Percentiles rank a stretch among this genome's conserved stretches.
phyloP scores from a whole-genome alignment of 2,113 vertebrate species.

The Daubentonia madagascariensis region DNA sequence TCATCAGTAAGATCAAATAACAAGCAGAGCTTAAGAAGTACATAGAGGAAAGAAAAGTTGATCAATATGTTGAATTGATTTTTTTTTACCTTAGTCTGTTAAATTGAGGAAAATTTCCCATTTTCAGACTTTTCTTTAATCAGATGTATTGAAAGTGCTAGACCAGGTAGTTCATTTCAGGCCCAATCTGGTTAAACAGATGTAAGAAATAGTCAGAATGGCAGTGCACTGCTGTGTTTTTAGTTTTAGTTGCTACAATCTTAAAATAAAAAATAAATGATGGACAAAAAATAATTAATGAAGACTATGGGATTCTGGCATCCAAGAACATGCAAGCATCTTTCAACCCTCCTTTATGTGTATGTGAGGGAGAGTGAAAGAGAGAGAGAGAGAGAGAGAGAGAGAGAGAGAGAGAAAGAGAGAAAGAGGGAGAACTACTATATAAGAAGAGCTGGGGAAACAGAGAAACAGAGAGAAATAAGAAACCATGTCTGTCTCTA shows the following conservation, averaged over 20 bases:
- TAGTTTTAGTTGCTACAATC: neutral
- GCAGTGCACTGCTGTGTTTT: neutral
- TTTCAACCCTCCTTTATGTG: neutral
- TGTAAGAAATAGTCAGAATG: neutral
- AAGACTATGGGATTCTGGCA: neutral
- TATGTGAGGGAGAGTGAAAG: neutral
- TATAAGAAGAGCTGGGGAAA: neutral
- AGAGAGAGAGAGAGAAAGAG: neutral
- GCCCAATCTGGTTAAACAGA: neutral
- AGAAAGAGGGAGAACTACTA: neutral
- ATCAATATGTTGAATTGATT: neutral
- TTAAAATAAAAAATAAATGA: neutral
- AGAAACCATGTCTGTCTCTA: neutral
- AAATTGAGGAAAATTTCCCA: neutral
- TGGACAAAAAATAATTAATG: neutral
- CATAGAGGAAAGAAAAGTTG: neutral
- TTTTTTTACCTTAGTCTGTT: neutral
- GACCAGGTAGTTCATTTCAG: neutral
- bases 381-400: no score
- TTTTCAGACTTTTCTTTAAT: neutral
- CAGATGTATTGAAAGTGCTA: neutral
- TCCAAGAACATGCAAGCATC: neutral
- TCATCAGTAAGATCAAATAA: neutral
- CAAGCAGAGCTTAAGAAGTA: neutral
- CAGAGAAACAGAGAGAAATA: neutral